Evolutionary conservation across 1,140 invertebrate species (phyloP).

Genomic region (Leptinotarsa undecemlineata): DNA sequence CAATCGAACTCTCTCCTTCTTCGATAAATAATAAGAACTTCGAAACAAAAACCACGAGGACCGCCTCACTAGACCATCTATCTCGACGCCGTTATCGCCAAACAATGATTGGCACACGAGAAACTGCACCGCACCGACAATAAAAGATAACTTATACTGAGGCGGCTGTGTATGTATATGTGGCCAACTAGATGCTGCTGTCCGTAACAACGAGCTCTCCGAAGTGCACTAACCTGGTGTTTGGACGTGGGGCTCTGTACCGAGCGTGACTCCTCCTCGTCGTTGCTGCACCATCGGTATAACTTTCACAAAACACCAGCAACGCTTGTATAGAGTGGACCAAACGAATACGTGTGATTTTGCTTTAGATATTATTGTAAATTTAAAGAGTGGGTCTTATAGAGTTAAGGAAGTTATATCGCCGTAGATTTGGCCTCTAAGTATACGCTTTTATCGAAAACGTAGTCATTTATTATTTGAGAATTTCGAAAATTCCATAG

Average conservation of each 20-base stretch:
- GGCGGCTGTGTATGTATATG: constrained; percentile 1
- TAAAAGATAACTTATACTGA: background rate
- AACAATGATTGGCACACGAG: background rate
- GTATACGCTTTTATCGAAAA: no score
- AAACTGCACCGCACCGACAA: background rate
- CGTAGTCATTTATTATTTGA: no score
- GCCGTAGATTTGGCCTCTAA: no score
- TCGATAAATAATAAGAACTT: background rate
- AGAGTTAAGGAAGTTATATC: no score
- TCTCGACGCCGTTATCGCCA: constrained; percentile 7
- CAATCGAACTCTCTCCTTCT: no score
- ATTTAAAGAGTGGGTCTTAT: no score
- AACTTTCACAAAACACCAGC: constrained; percentile 20
- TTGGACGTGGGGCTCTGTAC: constrained; percentile 15
- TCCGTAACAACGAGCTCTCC: constrained; percentile 1
- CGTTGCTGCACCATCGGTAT: constrained; percentile 5
- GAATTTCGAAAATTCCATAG: no score
- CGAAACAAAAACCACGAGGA: background rate
- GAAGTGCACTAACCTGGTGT: constrained; percentile 37
- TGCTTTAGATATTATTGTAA: no score
- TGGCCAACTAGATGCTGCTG: background rate
- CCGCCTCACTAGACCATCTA: background rate
- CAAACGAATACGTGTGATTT: background rate
- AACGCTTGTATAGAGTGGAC: background rate
- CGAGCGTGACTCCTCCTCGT: constrained; percentile 13